Conservation (phyloP, 2,113 vertebrate genomes). For the Scalopus aquaticus region DNA sequence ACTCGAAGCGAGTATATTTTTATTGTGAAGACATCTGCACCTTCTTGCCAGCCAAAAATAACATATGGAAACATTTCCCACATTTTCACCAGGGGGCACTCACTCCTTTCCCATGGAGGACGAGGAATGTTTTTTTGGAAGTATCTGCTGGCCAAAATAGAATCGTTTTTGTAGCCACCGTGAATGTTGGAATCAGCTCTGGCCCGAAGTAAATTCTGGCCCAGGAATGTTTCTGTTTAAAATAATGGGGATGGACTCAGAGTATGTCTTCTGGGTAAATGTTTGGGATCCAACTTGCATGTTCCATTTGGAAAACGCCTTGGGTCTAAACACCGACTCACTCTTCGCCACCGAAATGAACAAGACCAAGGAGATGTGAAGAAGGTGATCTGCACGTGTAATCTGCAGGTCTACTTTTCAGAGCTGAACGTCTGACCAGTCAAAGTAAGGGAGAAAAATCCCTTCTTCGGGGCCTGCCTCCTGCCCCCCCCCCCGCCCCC, state of each 20-base stretch:
- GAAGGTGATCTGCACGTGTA: constrained; percentile 14
- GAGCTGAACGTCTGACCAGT: constrained; percentile 23
- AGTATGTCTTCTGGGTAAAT: constrained; percentile 41
- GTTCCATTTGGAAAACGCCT: constrained; percentile 38
- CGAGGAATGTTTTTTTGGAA: constrained; percentile 64
- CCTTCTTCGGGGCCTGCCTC: constrained; percentile 19
- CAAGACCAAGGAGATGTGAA: constrained; percentile 3
- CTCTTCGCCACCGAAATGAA: constrained; percentile 28
- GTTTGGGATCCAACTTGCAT: constrained; percentile 41
- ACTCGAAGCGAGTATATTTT: constrained; percentile 66
- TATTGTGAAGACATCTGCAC: constrained; percentile 79
- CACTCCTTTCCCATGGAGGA: constrained; percentile 78
- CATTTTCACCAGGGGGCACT: constrained; percentile 82
- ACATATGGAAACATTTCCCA: constrained; percentile 77
- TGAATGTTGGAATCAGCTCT: constrained; percentile 53
- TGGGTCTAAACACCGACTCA: constrained; percentile 13
- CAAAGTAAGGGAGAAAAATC: constrained; percentile 3
- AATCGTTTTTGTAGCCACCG: constrained; percentile 64
- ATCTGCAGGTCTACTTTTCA: constrained; percentile 47
- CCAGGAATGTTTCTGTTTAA: constrained; percentile 71
- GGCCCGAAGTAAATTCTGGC: constrained; percentile 60
- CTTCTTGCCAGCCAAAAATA: constrained; percentile 74
- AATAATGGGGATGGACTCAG: constrained; percentile 53
- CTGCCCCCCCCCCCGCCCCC: background rate
- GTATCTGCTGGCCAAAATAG: constrained; percentile 66